A percentile compares a stretch with the other conserved stretches of the same genome.
Conservation (phyloP, 2,797 vertebrate species). For the Sebastes baramenuke region DNA sequence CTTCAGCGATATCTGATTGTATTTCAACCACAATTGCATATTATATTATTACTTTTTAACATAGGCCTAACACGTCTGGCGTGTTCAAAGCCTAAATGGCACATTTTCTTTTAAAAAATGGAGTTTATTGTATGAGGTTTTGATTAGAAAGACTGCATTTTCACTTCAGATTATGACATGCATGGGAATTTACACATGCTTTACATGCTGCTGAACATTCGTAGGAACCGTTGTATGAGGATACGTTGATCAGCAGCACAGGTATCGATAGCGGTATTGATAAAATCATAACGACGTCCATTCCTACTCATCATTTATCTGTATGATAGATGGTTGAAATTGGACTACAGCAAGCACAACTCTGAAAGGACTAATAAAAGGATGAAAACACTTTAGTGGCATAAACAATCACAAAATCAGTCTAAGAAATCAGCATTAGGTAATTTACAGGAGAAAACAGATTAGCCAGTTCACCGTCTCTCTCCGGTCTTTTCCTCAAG, state of each 20-base stretch:
- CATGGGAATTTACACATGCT: no score
- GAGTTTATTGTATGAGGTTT: neutral
- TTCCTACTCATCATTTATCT: neutral
- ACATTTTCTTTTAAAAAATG: neutral
- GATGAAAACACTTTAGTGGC: neutral
- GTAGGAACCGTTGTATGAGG: no score
- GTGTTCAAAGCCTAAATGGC: neutral
- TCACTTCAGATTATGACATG: neutral
- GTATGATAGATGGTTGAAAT: neutral
- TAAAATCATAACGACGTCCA: neutral
- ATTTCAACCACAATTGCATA: neutral
- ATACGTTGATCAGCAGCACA: neutral
- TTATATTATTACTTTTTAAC: neutral
- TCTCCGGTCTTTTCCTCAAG: conserved; percentile 37
- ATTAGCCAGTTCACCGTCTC: conserved; percentile 21
- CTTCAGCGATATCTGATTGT: neutral
- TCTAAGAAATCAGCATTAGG: neutral
- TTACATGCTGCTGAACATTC: no score
- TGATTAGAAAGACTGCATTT: neutral
- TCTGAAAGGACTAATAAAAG: neutral
- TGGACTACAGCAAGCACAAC: neutral
- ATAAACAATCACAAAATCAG: neutral
- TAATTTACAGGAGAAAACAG: neutral
- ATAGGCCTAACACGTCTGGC: neutral
- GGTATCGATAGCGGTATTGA: neutral